Percentiles rank a stretch among this genome's conserved stretches.
phyloP scores from a whole-genome alignment of 1,140 invertebrate species.

The Ostrea denselamellosa region DNA sequence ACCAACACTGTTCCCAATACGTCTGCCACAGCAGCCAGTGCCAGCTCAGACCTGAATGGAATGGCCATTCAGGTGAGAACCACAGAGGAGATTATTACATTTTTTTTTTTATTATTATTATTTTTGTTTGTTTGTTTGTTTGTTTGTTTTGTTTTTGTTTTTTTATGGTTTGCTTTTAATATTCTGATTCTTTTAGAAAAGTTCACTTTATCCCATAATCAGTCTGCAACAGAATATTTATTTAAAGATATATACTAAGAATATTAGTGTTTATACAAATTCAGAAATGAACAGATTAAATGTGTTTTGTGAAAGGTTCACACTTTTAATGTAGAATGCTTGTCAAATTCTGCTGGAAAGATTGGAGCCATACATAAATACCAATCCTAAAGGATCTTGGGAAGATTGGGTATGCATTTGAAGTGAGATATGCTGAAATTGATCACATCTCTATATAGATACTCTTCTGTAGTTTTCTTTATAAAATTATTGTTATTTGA shows the following conservation, averaged over 20 bases:
- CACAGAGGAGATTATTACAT: not conserved
- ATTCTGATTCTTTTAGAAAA: no score
- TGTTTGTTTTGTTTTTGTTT: no score
- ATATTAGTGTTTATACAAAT: not conserved
- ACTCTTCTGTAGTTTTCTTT: not conserved
- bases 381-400: constrained; percentile 90
- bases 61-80: constrained; percentile 91
- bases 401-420: constrained; percentile 87
- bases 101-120: no score
- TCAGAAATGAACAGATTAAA: not conserved
- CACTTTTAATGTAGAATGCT: constrained; percentile 84
- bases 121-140: no score
- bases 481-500: no score
- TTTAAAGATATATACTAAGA: not conserved
- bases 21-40: constrained; percentile 93
- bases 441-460: not conserved
- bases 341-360: constrained; percentile 89
- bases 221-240: no score
- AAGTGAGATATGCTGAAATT: not conserved
- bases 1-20: constrained; percentile 98
- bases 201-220: no score
- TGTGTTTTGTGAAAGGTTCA: not conserved
- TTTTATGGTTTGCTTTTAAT: no score
- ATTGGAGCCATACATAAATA: constrained; percentile 87
- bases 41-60: constrained; percentile 95